A percentile compares a stretch with the other conserved stretches of the same genome.
Evolutionary conservation across 1,140 invertebrate genomes (phyloP).

Genomic region (Himalopsyche phryganea): DNA sequence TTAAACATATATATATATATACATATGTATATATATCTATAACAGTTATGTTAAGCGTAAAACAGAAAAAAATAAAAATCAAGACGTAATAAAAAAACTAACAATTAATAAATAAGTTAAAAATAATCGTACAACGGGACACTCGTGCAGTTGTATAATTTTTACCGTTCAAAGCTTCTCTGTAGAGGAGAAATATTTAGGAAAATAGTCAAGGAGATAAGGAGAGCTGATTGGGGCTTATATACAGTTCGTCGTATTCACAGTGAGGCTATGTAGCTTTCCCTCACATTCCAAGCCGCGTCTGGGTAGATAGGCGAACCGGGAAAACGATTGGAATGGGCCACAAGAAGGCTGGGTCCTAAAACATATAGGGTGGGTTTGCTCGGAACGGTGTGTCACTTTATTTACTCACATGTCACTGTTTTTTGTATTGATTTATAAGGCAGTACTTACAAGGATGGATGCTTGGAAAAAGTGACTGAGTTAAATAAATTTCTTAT

Average conservation of each 20-base stretch:
- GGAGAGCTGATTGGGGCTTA: constrained; percentile 21
- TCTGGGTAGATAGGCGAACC: not conserved
- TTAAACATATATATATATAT: too few relatives aligned
- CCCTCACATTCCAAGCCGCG: too few relatives aligned
- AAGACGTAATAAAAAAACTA: too few relatives aligned
- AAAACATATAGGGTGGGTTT: too few relatives aligned
- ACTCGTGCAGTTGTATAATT: constrained; percentile 5
- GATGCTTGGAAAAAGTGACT: constrained; percentile 2
- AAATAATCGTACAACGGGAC: too few relatives aligned
- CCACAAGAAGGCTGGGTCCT: too few relatives aligned
- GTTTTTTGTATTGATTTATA: constrained; percentile 35
- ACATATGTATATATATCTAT: too few relatives aligned
- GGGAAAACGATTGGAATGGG: constrained; percentile 10
- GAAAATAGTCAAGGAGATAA: constrained; percentile 28
- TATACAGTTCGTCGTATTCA: not conserved
- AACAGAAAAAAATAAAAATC: too few relatives aligned
- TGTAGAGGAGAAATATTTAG: constrained; percentile 26
- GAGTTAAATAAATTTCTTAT: too few relatives aligned
- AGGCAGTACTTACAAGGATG: constrained; percentile 9
- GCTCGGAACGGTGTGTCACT: constrained; percentile 16
- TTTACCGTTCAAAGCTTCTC: constrained; percentile 3
- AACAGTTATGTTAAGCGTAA: too few relatives aligned
- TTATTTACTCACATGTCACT: constrained; percentile 34
- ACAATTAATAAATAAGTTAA: too few relatives aligned
- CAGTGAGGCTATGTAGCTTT: not conserved